Evolutionary conservation across 2,888 invertebrate species (phyloP), one percentile per base, ranked within the genome.

Genomic region (Hyalella azteca): DNA sequence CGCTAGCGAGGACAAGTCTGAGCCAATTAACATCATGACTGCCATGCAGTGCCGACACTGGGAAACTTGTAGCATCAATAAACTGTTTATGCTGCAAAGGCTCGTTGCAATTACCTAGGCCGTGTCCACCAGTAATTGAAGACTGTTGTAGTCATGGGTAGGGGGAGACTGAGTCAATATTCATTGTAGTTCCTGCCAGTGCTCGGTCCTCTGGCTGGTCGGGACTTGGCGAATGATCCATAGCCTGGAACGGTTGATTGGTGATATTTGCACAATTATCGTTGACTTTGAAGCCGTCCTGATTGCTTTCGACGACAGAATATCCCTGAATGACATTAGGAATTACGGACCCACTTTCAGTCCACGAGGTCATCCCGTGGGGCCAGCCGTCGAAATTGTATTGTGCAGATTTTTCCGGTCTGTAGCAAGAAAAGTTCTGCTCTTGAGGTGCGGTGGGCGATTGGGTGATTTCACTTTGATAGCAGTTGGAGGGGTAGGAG

Each of bases 391-490:
- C 54, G 13, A 22, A 54, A 2, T 54, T 29, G 54, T 29, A 54
- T 22, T 54, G 22, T 4, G 54, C 11, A 26, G 54, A 9, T 54
- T 54, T 54, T 4, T 54, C 54, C 22, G 54, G 11, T 29, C 13
- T 54, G 26, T 54, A 54, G 13, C 22, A 54, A 54, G 54, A 26
- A 13, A 7, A 54, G 54, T 54, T 54, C 1, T 54, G 54, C 13
- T 45, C 13, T 54, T 54, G 26, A 3, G 5, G 36, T 29, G 32
- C n/a, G 15, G 22, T 19, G 11, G 29, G 50, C 19, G n/a, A 36
- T 29, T 49, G 5, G 13, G 32, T 9, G 50, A n/a, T 3, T 36
- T 13, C n/a, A n/a, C 36, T n/a, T 13, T 91, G 85, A 91, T 91
- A 83, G 92, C 91, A 29, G 86, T 86, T 22, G 84, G 84, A 29